These are phyloP conservation scores for Clupea harengus DNA, from an alignment of 2,113 vertebrate species.

Conservation along the genomic window DNA sequence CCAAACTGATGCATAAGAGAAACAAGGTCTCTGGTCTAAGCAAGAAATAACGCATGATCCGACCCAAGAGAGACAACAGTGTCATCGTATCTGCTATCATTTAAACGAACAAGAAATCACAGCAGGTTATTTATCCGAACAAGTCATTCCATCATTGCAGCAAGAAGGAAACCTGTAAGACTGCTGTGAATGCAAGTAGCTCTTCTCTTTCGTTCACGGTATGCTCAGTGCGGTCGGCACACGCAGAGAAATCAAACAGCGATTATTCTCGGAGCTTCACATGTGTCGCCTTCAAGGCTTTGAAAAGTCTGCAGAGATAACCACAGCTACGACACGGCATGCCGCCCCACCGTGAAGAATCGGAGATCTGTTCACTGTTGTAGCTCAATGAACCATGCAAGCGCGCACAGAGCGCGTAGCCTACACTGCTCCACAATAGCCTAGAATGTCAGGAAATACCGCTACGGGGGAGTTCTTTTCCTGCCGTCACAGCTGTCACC, in stretches of 20 bases:
- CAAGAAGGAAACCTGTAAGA: neutral
- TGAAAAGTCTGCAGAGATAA: neutral
- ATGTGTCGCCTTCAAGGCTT: neutral
- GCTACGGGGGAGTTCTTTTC: conserved; percentile 1
- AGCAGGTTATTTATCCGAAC: conserved; percentile 47
- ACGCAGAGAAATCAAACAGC: conserved; percentile 6
- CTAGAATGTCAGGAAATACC: conserved; percentile 10
- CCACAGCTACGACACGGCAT: neutral
- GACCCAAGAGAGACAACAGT: conserved; percentile 94
- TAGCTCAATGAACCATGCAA: conserved; percentile 3
- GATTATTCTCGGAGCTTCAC: neutral
- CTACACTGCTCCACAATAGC: conserved; percentile 3
- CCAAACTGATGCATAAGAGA: conserved; percentile 94
- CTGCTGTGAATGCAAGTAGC: neutral
- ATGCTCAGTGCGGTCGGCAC: neutral
- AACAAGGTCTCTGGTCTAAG: conserved; percentile 97
- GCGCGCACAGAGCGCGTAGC: neutral
- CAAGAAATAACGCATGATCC: conserved; percentile 99
- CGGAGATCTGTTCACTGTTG: neutral
- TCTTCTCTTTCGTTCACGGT: neutral
- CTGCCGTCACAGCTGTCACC: conserved; percentile 4
- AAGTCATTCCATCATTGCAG: neutral
- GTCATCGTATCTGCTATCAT: conserved; percentile 99
- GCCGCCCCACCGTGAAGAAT: conserved; percentile 2
- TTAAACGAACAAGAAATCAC: conserved; percentile 66